Percentiles rank a stretch among this genome's conserved stretches.
Evolutionary conservation across 35 echinoderm and acorn worm species (phyloP).

Genomic region (Apostichopus californicus): DNA sequence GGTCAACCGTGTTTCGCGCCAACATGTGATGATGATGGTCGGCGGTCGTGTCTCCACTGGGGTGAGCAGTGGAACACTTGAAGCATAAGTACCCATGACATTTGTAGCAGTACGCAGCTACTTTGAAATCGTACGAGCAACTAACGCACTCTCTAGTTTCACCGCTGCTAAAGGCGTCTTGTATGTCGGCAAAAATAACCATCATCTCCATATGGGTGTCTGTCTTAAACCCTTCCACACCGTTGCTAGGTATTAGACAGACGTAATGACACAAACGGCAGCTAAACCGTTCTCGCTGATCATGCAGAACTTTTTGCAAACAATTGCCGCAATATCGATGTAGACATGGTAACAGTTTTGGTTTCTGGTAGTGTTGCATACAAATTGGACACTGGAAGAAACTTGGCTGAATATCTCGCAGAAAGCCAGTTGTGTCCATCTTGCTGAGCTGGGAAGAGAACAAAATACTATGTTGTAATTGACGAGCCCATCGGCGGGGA

Average conservation of each 20-base stretch:
- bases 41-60: neutral
- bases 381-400: neutral
- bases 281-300: neutral
- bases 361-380: neutral
- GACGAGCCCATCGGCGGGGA: too few species aligned
- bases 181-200: neutral
- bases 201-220: neutral
- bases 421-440: neutral
- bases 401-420: neutral
- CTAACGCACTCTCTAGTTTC: neutral
- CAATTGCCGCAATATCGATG: constrained; percentile 2
- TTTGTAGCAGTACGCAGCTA: neutral
- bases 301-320: neutral
- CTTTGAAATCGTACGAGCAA: neutral
- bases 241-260: neutral
- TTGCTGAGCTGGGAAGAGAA: neutral
- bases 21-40: neutral
- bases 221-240: constrained; percentile 14
- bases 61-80: neutral
- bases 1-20: neutral
- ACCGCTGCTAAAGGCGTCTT: neutral
- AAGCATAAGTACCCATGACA: neutral
- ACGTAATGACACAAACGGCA: neutral
- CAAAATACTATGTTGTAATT: too few species aligned
- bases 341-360: constrained; percentile 26